Conservation (phyloP, 2,113 vertebrate species). For the Psittacula cyanocephala region DNA sequence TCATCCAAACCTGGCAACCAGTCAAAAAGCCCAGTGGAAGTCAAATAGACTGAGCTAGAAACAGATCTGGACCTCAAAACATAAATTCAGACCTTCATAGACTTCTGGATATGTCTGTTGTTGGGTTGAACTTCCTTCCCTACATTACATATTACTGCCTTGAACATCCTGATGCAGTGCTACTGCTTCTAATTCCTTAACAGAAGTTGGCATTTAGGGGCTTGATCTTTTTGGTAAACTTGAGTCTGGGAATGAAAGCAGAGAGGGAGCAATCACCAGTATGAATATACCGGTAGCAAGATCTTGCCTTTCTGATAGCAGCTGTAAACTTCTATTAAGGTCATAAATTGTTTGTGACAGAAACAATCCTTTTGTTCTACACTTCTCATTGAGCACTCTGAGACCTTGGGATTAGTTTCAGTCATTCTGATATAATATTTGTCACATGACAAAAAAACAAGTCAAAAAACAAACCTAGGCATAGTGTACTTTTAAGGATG, state of each 20-base stretch:
- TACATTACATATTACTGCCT: not conserved
- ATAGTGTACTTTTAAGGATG: not conserved
- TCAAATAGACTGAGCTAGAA: not conserved
- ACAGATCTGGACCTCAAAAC: not conserved
- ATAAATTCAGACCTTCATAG: not conserved
- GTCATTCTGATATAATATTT: not conserved
- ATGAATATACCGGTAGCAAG: not conserved
- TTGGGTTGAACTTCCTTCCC: not conserved
- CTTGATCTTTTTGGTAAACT: not conserved
- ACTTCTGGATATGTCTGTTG: not conserved
- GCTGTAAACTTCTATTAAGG: constrained; percentile 57
- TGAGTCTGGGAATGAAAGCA: not conserved
- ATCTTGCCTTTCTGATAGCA: constrained; percentile 19
- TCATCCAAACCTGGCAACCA: not conserved
- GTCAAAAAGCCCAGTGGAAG: not conserved
- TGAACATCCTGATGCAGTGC: not conserved
- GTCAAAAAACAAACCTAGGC: not conserved
- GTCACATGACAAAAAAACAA: constrained; percentile 20
- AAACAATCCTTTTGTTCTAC: not conserved
- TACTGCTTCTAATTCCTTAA: not conserved
- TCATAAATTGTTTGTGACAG: constrained; percentile 35
- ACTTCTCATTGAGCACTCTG: not conserved
- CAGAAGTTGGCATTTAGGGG: not conserved
- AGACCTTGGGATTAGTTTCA: constrained; percentile 27
- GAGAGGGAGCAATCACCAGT: not conserved